phyloP scores from a whole-genome alignment of 35 echinoderm and acorn worm species.

The Anneissia japonica region DNA sequence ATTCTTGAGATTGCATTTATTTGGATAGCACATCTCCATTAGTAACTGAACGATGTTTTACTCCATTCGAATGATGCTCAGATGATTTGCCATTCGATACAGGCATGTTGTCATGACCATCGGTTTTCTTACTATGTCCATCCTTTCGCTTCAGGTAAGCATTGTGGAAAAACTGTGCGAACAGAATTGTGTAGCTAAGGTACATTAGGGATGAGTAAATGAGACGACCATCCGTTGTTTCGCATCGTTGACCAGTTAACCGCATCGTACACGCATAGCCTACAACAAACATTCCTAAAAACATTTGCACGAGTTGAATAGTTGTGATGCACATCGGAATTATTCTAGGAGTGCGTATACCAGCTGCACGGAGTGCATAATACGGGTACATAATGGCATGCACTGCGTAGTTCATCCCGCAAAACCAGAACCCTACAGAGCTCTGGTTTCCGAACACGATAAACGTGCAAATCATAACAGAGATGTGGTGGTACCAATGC shows the following conservation, averaged over 20 bases:
- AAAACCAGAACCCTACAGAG: constrained; percentile 64
- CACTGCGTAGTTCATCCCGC: constrained; percentile 76
- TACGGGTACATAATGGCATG: constrained; percentile 91
- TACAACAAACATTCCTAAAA: constrained; percentile 67
- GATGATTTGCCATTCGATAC: neutral
- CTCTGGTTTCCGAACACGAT: constrained; percentile 49
- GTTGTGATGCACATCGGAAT: constrained; percentile 73
- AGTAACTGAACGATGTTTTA: neutral
- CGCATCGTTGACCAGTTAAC: constrained; percentile 22
- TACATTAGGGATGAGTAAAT: constrained; percentile 59
- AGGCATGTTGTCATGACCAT: neutral
- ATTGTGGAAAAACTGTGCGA: constrained; percentile 80
- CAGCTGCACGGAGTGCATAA: constrained; percentile 61
- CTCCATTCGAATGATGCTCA: neutral
- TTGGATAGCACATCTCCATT: neutral
- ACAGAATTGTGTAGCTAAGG: constrained; percentile 79
- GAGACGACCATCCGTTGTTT: constrained; percentile 23
- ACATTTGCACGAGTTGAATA: constrained; percentile 81
- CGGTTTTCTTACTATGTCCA: neutral
- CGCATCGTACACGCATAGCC: constrained; percentile 32
- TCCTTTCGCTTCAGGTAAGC: constrained; percentile 38
- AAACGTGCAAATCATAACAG: constrained; percentile 65
- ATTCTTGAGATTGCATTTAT: too few relatives aligned
- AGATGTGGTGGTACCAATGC: constrained; percentile 73
- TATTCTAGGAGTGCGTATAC: constrained; percentile 36